These are phyloP conservation scores for Tortricodes alternella DNA, from an alignment of 2,888 invertebrate genomes.

Conservation along the genomic window DNA sequence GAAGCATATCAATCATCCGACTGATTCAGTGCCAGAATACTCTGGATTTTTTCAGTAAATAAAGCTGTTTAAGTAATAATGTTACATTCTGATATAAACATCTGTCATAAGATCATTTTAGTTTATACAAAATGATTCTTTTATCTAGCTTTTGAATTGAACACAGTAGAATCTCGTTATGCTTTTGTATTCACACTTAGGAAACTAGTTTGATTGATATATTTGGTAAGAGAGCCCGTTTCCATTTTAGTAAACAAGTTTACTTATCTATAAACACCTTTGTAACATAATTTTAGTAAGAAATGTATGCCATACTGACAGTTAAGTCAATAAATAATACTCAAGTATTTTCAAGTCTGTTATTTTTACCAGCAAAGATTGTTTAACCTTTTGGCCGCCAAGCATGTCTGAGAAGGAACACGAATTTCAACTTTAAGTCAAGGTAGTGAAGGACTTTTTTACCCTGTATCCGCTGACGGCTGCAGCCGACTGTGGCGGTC, in stretches of 20 bases:
- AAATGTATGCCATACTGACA: conserved; percentile 59
- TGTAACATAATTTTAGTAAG: conserved; percentile 48
- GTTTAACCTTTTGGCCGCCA: background rate
- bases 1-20: conserved; percentile 48
- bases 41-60: background rate
- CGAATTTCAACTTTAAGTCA: too few species aligned
- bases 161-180: conserved; percentile 12
- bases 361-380: background rate
- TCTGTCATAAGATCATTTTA: background rate
- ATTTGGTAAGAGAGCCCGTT: background rate
- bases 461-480: too few species aligned
- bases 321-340: conserved; percentile 43
- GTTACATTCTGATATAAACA: background rate
- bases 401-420: too few species aligned
- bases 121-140: background rate
- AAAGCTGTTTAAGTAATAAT: background rate
- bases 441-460: too few species aligned
- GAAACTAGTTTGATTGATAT: too few species aligned
- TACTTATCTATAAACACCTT: conserved; percentile 37
- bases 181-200: too few species aligned
- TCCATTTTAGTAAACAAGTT: background rate
- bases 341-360: conserved; percentile 30
- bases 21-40: conserved; percentile 39
- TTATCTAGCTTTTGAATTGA: too few species aligned
- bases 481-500: too few species aligned